Evolutionary conservation across 2,888 invertebrate genomes (phyloP), one percentile per base, ranked within the genome.

Genomic region (Macrophya alboannulata): DNA sequence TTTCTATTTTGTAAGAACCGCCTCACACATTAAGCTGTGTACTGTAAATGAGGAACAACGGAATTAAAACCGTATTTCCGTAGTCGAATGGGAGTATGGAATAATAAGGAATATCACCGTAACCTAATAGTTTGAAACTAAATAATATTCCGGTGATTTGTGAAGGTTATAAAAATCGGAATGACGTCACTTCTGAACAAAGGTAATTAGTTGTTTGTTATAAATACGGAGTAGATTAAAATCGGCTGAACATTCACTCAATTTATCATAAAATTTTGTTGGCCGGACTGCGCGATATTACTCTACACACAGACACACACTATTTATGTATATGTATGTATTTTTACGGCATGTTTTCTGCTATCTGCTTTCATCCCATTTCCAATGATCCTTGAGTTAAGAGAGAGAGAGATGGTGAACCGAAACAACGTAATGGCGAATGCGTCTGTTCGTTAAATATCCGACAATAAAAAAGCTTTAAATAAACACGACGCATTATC

Each of bases 401-500:
- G 62, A n/a, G 37, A 15, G 40, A 31, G 86, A 10, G 68, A 85
- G 82, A 79, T 37, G 87, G 84, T 85, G 21, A 83, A 43, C 81
- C 85, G 77, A 74, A 85, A 87, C 89, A 88, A 89, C 87, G 90
- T 89, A 91, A 91, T 92, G 91, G 91, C 91, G 91, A 90, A 89
- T 92, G 92, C 92, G 92, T 92, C 92, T 90, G 88, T 91, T 48
- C 88, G n/a, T 89, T 88, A 88, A 88, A 87, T 90, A 92, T 90
- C 89, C 90, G 89, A 91, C 68, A 71, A 83, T 71, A 48, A 31
- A 31, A 1, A 31, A 68, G 25, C 48, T 31, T n/a, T 40, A 40
- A 71, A n/a, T n/a, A 37, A 25, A 9, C 65, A 37, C 51, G n/a
- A 55, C 17, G 31, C 68, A 68, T 31, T 83, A 83, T 68, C 21